Percentiles rank a stretch among this genome's conserved stretches.
These are phyloP conservation scores for Phymorhynchus buccinoides DNA, from an alignment of 1,140 invertebrate species.

Conservation along the genomic window DNA sequence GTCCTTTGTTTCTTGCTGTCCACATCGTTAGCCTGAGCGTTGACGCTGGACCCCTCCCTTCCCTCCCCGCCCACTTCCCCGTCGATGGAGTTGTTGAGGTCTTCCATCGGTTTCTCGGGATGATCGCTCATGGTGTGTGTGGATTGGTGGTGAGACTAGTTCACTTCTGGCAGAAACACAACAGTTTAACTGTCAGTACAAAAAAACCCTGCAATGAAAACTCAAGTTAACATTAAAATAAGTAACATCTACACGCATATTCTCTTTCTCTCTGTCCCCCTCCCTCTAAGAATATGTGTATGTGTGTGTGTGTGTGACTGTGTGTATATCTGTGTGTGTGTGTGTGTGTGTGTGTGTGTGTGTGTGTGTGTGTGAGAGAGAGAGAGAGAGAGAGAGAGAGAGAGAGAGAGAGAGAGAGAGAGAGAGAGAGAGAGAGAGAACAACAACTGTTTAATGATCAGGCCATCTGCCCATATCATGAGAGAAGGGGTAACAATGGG, in stretches of 20 bases:
- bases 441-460: too few relatives aligned
- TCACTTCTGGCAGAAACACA: too few relatives aligned
- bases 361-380: background rate
- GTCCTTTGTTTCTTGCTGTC: conserved; percentile 51
- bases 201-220: too few relatives aligned
- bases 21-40: conserved; percentile 39
- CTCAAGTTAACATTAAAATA: too few relatives aligned
- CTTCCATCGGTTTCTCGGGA: conserved; percentile 35
- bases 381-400: background rate
- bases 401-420: background rate
- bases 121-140: conserved; percentile 38
- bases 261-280: too few relatives aligned
- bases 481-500: too few relatives aligned
- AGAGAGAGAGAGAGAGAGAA: background rate
- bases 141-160: too few relatives aligned
- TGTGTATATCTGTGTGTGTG: background rate
- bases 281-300: too few relatives aligned
- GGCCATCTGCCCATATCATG: too few relatives aligned
- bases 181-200: too few relatives aligned
- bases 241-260: too few relatives aligned
- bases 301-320: conserved; percentile 19
- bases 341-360: background rate
- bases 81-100: conserved; percentile 45
- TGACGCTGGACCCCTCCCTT: conserved; percentile 7
- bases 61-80: conserved; percentile 41